Conservation (phyloP, 2,113 vertebrate genomes). For the Jacana jacana region DNA sequence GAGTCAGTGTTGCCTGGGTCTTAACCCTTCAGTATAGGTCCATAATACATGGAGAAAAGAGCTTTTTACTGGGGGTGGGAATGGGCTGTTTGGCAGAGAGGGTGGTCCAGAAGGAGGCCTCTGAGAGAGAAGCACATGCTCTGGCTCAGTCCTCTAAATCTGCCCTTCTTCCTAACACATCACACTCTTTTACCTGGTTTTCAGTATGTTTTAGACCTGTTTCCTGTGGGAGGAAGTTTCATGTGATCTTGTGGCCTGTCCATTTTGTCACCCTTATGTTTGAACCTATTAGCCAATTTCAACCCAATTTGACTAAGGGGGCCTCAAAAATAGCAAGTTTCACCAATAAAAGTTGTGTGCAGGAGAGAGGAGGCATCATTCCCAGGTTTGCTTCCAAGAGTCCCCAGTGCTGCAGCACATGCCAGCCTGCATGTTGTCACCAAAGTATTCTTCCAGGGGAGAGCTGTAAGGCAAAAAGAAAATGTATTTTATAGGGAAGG, state of each 20-base stretch:
- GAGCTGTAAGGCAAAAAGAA: background rate
- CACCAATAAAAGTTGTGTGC: rapidly evolving
- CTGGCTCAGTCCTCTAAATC: background rate
- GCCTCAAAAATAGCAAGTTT: background rate
- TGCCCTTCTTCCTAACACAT: background rate
- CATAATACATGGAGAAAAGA: background rate
- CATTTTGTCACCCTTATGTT: background rate
- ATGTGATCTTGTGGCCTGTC: background rate
- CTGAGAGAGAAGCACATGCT: background rate
- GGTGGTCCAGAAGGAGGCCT: background rate
- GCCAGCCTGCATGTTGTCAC: background rate
- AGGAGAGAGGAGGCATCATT: background rate
- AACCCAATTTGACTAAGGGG: background rate
- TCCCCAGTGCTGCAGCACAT: background rate
- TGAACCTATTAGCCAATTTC: background rate
- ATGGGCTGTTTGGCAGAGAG: background rate
- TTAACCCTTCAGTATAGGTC: background rate
- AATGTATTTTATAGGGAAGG: background rate
- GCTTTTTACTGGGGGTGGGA: background rate
- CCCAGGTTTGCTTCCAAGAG: background rate
- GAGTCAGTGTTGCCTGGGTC: background rate
- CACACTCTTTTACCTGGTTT: background rate
- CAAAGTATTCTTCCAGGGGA: background rate
- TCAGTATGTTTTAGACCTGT: background rate
- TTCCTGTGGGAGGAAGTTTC: background rate